These are phyloP conservation scores for Rousettus madagascariensis DNA, from an alignment of 2,797 vertebrate genomes.

Conservation along the genomic window DNA sequence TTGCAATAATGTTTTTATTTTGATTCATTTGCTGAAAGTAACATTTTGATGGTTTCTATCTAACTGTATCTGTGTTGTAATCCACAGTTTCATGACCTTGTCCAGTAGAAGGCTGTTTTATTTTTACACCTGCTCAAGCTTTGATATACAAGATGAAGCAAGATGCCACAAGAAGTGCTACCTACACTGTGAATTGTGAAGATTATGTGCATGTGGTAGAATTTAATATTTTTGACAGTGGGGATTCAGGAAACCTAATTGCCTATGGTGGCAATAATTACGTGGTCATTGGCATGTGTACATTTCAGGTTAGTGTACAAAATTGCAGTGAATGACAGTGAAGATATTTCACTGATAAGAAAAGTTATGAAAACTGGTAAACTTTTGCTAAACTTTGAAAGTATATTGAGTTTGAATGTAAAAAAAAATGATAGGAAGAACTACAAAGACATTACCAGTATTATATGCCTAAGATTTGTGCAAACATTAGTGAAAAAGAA, in stretches of 20 bases:
- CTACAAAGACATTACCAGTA: background rate
- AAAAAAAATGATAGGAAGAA: background rate
- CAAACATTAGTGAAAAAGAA: background rate
- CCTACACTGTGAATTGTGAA: conserved; percentile 94
- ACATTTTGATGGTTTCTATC: background rate
- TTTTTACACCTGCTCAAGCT: conserved; percentile 21
- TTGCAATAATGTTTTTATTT: background rate
- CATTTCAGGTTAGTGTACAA: conserved; percentile 91
- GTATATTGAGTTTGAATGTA: background rate
- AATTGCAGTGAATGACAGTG: background rate
- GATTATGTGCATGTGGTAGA: conserved; percentile 96
- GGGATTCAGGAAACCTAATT: conserved; percentile 89
- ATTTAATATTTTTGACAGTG: conserved; percentile 94
- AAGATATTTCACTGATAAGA: conserved; percentile 12
- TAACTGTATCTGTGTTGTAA: conserved; percentile 37
- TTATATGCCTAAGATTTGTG: background rate
- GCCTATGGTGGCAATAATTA: conserved; percentile 95
- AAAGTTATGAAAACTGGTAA: background rate
- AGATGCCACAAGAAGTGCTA: conserved; percentile 86
- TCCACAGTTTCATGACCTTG: conserved; percentile 47
- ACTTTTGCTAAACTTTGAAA: conserved; percentile 16
- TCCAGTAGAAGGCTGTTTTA: conserved; percentile 11
- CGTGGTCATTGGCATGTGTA: conserved; percentile 92
- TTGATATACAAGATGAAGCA: conserved; percentile 88
- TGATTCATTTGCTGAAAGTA: background rate